Evolutionary conservation across 2,113 vertebrate genomes (phyloP).

Genomic region (Tachysurus vachellii): DNA sequence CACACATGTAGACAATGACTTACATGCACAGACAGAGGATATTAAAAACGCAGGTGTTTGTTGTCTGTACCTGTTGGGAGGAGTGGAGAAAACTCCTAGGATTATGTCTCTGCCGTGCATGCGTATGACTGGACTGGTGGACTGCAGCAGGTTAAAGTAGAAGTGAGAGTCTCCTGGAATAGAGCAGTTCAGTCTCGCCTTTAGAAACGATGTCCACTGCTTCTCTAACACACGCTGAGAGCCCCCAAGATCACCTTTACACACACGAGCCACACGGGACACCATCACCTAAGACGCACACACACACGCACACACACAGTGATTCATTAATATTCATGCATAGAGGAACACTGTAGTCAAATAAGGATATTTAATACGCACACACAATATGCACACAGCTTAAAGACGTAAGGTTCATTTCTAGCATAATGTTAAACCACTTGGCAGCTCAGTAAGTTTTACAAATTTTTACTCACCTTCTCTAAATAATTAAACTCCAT

Average conservation of each 20-base stretch:
- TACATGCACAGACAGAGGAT: not conserved
- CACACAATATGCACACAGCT: not conserved
- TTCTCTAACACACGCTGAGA: constrained; percentile 94
- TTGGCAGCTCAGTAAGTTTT: not conserved
- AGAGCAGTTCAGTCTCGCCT: constrained; percentile 95
- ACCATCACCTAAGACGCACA: constrained; percentile 84
- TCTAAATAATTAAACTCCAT: constrained; percentile 98
- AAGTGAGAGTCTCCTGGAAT: constrained; percentile 95
- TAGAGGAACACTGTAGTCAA: not conserved
- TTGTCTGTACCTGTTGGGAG: constrained; percentile 84
- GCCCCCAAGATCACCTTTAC: constrained; percentile 92
- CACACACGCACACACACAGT: constrained; percentile 26
- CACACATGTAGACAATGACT: not conserved
- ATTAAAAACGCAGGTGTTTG: not conserved
- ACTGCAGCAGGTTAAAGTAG: constrained; percentile 96
- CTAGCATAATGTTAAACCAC: not conserved
- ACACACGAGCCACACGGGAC: constrained; percentile 91
- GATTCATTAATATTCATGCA: not conserved
- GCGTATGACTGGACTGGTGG: constrained; percentile 85
- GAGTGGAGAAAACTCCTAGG: constrained; percentile 91
- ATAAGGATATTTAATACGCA: not conserved
- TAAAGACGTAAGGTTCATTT: not conserved
- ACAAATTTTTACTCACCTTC: constrained; percentile 77
- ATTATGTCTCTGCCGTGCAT: constrained; percentile 88
- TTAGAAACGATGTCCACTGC: constrained; percentile 97